These are phyloP conservation scores for Catostomus latipinnis DNA, from an alignment of 2,797 vertebrate species.

Conservation along the genomic window DNA sequence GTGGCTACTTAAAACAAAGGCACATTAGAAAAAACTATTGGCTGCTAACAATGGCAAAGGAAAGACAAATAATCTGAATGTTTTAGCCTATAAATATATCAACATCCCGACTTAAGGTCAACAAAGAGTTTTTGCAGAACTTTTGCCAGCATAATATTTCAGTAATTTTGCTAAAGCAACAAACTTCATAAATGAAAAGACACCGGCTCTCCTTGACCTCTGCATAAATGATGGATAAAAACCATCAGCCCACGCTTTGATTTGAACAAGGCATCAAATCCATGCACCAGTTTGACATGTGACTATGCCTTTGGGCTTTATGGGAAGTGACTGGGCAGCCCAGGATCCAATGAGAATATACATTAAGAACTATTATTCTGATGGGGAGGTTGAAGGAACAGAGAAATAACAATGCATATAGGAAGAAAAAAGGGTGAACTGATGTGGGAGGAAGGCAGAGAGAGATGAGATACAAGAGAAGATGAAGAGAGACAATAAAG, in stretches of 20 bases:
- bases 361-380: constrained; percentile 53
- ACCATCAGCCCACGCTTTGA: constrained; percentile 67
- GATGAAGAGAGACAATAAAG: constrained; percentile 16
- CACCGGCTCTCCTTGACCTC: constrained; percentile 64
- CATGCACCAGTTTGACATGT: constrained; percentile 77
- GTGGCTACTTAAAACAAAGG: constrained; percentile 15
- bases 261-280: constrained; percentile 79
- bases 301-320: constrained; percentile 71
- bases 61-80: constrained; percentile 3
- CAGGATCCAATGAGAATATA: constrained; percentile 61
- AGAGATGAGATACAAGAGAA: constrained; percentile 13
- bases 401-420: constrained; percentile 30
- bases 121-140: constrained; percentile 22
- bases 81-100: constrained; percentile 37
- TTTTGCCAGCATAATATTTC: constrained; percentile 15
- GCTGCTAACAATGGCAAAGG: constrained; percentile 10
- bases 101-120: constrained; percentile 30
- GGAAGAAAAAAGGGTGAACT: neutral
- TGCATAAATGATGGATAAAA: constrained; percentile 66
- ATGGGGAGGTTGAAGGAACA: constrained; percentile 15
- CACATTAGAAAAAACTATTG: constrained; percentile 8
- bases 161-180: constrained; percentile 15
- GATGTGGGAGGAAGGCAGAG: constrained; percentile 20
- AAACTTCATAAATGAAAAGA: constrained; percentile 31
- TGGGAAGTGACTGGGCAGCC: constrained; percentile 79